Base-by-base conservation (phyloP, 2,113 vertebrate genomes). In the Myanophis thanlyinensis region DNA sequence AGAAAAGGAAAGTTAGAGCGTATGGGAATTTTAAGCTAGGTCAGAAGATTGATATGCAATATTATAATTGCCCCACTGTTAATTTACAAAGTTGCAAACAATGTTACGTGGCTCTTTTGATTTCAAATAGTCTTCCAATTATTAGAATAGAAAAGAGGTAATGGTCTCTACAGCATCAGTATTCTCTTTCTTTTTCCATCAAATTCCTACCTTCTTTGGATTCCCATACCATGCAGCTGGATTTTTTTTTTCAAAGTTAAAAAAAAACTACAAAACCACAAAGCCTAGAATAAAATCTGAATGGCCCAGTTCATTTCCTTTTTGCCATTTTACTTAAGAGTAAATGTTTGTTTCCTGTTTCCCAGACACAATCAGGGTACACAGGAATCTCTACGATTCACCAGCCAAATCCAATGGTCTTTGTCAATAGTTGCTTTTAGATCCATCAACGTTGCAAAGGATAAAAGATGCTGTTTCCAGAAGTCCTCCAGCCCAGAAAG, bases 261-360 rank as follows among this genome's bases (percentile, higher is more conserved):
- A 88, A 85, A 22, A 25, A 49, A 35, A 2, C 3, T 85, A 85
- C 73, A 89, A 49, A 85, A 49, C 44, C 52, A 54, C 15, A 46
- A 11, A n/a, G 27, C 67, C 51, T 30, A 18, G 46, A 88, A 54
- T 80, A 25, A 53, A 73, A 80, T 53, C n/a, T 89, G 15, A 20
- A 49, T 89, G 56, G 15, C 48, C n/a, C 27, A 85, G 30, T 89
- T 56, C 73, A 80, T 53, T 92, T 92, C 44, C 20, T 88, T 30
- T 92, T 85, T 92, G 44, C 87, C 46, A 59, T 89, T 89, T 89
- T 85, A 92, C 52, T 54, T 85, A 48, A 46, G 67, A 48, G 48
- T 35, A 89, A 40, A 49, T 23, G 51, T 92, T n/a, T 88, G 87
- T 53, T 88, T 91, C 80, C 0, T 0, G 15, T 89, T 12, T 1